Percentiles rank a stretch among this genome's conserved stretches.
Evolutionary conservation across 2,113 vertebrate species (phyloP).

Genomic region (Suricata suricatta): DNA sequence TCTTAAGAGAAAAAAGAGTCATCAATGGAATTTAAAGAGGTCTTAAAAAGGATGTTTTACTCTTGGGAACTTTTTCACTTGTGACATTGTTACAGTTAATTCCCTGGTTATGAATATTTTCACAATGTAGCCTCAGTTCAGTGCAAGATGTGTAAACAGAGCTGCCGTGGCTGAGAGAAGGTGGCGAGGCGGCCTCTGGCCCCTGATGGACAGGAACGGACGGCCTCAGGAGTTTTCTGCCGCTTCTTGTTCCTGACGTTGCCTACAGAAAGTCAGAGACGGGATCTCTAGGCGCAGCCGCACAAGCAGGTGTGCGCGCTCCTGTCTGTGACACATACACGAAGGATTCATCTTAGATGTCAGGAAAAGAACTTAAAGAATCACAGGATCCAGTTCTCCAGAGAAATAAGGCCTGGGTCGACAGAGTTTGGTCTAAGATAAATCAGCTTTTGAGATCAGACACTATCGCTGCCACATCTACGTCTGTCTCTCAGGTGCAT

Average conservation of each 20-base stretch:
- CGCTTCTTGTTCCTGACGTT: not conserved
- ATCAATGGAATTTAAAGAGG: not conserved
- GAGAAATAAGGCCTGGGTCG: not conserved
- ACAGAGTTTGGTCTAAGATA: not conserved
- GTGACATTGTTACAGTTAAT: not conserved
- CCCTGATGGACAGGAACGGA: not conserved
- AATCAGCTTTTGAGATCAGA: not conserved
- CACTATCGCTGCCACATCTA: not conserved
- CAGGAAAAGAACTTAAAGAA: not conserved
- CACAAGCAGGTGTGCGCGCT: rapidly evolving
- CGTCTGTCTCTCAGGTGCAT: not conserved
- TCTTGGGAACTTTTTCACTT: not conserved
- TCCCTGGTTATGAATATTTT: not conserved
- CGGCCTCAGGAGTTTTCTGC: rapidly evolving
- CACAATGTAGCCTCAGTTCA: not conserved
- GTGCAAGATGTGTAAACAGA: not conserved
- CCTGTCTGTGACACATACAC: rapidly evolving
- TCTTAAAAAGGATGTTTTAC: not conserved
- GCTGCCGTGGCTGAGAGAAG: not conserved
- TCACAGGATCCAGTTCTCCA: not conserved
- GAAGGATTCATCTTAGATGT: not conserved
- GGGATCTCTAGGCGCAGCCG: not conserved
- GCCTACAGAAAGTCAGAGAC: not conserved
- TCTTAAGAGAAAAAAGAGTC: not conserved
- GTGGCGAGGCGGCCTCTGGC: not conserved